phyloP scores from a whole-genome alignment of 2,797 vertebrate genomes.

The Lepus oiostolus region DNA sequence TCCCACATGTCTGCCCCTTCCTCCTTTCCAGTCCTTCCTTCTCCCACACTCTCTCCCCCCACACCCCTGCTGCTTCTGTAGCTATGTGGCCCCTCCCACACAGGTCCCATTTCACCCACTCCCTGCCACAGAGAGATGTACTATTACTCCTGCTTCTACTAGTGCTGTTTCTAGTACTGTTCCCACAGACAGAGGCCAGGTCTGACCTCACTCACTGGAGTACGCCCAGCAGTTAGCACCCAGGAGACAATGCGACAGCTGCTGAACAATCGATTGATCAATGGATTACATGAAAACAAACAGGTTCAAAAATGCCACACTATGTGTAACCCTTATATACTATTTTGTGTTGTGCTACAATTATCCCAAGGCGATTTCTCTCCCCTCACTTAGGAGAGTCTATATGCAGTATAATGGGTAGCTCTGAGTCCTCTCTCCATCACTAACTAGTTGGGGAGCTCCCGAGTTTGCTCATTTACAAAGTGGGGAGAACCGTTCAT shows the following conservation, averaged over 20 bases:
- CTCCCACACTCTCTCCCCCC: not conserved
- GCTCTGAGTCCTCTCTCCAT: not conserved
- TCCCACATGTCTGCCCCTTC: not conserved
- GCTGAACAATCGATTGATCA: not conserved
- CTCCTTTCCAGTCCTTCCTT: not conserved
- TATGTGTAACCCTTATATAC: not conserved
- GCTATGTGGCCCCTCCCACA: not conserved
- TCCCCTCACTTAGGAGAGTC: not conserved
- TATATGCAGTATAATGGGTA: not conserved
- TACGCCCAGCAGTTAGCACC: not conserved
- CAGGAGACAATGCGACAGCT: not conserved
- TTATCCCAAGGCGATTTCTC: not conserved
- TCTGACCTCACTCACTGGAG: not conserved
- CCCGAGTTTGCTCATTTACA: conserved; percentile 32
- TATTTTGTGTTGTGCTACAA: not conserved
- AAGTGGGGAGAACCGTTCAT: not conserved
- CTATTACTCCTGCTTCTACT: no score
- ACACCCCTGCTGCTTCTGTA: no score
- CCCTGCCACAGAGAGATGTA: not conserved
- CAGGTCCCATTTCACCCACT: not conserved
- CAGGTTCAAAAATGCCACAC: not conserved
- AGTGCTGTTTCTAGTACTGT: not conserved
- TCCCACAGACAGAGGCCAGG: conserved; percentile 5
- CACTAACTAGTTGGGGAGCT: not conserved
- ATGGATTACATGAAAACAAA: not conserved